phyloP scores from a whole-genome alignment of 2,888 invertebrate genomes.

The Caprella mutica region DNA sequence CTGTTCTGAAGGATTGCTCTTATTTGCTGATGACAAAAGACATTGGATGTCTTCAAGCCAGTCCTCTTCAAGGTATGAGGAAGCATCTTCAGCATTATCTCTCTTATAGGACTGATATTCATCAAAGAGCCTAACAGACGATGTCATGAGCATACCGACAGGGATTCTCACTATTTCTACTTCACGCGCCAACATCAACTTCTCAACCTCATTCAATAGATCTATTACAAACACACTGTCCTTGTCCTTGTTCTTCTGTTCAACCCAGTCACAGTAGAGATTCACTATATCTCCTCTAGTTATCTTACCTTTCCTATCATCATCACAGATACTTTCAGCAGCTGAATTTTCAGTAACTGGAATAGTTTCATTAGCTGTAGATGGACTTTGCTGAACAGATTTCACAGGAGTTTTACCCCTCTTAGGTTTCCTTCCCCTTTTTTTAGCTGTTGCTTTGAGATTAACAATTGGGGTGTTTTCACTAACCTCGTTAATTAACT shows the following conservation, averaged over 20 bases:
- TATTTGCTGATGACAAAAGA: conserved; percentile 16
- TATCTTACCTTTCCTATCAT: no score
- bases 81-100: conserved; percentile 21
- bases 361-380: not conserved
- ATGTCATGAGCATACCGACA: conserved; percentile 31
- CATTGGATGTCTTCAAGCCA: conserved; percentile 31
- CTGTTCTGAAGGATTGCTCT: conserved; percentile 14
- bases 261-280: conserved; percentile 23
- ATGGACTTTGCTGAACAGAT: not conserved
- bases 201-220: conserved; percentile 22
- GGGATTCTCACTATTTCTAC: conserved; percentile 22
- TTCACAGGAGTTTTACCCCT: not conserved
- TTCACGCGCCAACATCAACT: conserved; percentile 20
- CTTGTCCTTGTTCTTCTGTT: conserved; percentile 18
- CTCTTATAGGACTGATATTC: conserved; percentile 18
- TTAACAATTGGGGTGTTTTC: no score
- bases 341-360: not conserved
- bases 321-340: not conserved
- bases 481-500: no score
- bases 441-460: no score
- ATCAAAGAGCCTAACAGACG: conserved; percentile 29
- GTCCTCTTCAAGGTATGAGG: conserved; percentile 27
- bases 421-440: no score
- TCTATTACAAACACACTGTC: conserved; percentile 32
- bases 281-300: conserved; percentile 29